Evolutionary conservation across 2,888 invertebrate species (phyloP), one percentile per base, ranked within the genome.

Genomic region (Cosmorhoe ocellata): DNA sequence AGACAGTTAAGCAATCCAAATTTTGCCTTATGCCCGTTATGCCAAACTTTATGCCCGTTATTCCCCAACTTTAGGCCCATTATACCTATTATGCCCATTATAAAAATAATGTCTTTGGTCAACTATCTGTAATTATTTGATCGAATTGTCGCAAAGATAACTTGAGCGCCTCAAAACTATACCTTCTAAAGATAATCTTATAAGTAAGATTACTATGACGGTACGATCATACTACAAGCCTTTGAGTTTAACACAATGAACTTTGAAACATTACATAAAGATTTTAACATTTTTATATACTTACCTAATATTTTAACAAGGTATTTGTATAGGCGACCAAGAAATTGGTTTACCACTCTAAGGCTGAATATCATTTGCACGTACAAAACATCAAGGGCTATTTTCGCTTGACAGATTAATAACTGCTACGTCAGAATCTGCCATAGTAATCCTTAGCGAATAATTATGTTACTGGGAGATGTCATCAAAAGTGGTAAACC

Each of bases 111-210:
- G n/a, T 10, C 38, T 36, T 44, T 61, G 63, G 38, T 51, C 51
- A 51, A 52, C 47, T 49, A 50, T 45, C 40, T 48, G 44, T 47
- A 32, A 45, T 33, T 40, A 43, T 40, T 22, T 33, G 33, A 68
- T 60, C 60, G 61, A 61, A 54, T 46, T 61, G 54, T 41, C 48
- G 48, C 38, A 48, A 57, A 48, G 59, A 50, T 40, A 64, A 59
- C 45, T 55, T 43, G 27, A 32, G 51, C 47, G 52, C 46, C 65
- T 45, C 65, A 53, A 66, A 67, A 65, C 75, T 67, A 75, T 81
- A 83, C 83, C 85, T 73, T 89, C 82, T 74, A 71, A 73, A 82
- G 80, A 67, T 84, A 85, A 88, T 89, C 89, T 89, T 78, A 76
- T 67, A 40, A 33, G 49, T 67, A 87, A 89, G 89, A 89, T 85